Percentiles rank a stretch among this genome's conserved stretches.
These are phyloP conservation scores for Bufotes viridis DNA, from an alignment of 2,797 vertebrate species.

Conservation along the genomic window DNA sequence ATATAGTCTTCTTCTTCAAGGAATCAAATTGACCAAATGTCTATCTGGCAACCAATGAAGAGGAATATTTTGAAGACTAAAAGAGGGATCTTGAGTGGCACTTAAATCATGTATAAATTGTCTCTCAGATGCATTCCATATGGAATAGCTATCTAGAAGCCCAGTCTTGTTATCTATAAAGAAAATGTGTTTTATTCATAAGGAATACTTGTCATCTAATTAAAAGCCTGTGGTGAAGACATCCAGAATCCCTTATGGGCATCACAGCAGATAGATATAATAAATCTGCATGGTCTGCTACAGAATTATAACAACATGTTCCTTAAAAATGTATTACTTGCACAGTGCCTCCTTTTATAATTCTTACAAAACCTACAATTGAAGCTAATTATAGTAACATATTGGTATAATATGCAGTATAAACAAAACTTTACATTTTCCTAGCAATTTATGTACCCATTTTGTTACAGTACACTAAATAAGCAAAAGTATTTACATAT, in stretches of 20 bases:
- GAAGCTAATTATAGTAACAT: conserved; percentile 5
- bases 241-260: conserved; percentile 54
- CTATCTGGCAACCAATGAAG: too few species aligned
- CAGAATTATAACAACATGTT: conserved; percentile 59
- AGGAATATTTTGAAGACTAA: conserved; percentile 30
- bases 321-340: conserved; percentile 38
- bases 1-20: too few species aligned
- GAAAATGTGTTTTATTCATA: conserved; percentile 63
- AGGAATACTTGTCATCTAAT: conserved; percentile 63
- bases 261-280: conserved; percentile 54
- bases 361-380: neutral
- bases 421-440: neutral
- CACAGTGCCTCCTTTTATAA: neutral
- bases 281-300: conserved; percentile 56
- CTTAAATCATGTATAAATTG: conserved; percentile 59
- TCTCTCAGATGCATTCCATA: conserved; percentile 42
- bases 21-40: too few species aligned
- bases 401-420: neutral
- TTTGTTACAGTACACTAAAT: neutral
- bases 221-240: conserved; percentile 58
- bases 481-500: too few species aligned
- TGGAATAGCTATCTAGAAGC: conserved; percentile 55
- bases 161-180: conserved; percentile 58
- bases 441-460: neutral
- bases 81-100: conserved; percentile 43